Evolutionary conservation across 2,797 vertebrate genomes (phyloP).

Genomic region (Aulostomus chinensis): DNA sequence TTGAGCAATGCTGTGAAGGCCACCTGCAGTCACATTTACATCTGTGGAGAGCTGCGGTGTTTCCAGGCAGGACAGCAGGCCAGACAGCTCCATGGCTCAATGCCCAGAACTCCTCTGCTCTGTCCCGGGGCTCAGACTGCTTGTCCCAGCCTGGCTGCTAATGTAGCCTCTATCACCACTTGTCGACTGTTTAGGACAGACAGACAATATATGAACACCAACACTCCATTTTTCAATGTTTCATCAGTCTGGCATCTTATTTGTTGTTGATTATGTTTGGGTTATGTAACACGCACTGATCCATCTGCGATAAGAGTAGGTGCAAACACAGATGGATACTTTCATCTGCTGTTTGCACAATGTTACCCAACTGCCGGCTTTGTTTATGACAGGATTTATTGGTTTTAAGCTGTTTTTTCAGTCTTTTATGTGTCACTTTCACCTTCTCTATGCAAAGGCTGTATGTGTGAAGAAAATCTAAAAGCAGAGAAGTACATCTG

Average conservation of each 20-base stretch:
- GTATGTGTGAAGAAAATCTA: slow-evolving; percentile 16
- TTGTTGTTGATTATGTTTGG: slow-evolving; percentile 21
- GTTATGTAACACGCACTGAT: slow-evolving; percentile 24
- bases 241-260: slow-evolving; percentile 8
- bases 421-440: slow-evolving; percentile 17
- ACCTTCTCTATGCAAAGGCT: neutral
- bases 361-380: slow-evolving; percentile 19
- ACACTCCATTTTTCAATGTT: neutral
- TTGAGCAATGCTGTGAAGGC: slow-evolving; percentile 32
- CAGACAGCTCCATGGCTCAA: slow-evolving; percentile 58
- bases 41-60: slow-evolving; percentile 32
- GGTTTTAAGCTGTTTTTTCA: slow-evolving; percentile 13
- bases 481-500: neutral
- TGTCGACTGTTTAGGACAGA: slow-evolving; percentile 3
- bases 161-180: slow-evolving; percentile 25
- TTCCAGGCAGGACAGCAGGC: slow-evolving; percentile 43
- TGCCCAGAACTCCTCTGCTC: slow-evolving; percentile 55
- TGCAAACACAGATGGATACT: slow-evolving; percentile 41
- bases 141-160: slow-evolving; percentile 31
- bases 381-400: slow-evolving; percentile 26
- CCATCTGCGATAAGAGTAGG: slow-evolving; percentile 45
- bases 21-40: slow-evolving; percentile 51
- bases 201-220: neutral
- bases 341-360: slow-evolving; percentile 33
- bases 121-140: slow-evolving; percentile 25